Evolutionary conservation across 2,797 vertebrate genomes (phyloP).

Genomic region (Rhinophrynus dorsalis): DNA sequence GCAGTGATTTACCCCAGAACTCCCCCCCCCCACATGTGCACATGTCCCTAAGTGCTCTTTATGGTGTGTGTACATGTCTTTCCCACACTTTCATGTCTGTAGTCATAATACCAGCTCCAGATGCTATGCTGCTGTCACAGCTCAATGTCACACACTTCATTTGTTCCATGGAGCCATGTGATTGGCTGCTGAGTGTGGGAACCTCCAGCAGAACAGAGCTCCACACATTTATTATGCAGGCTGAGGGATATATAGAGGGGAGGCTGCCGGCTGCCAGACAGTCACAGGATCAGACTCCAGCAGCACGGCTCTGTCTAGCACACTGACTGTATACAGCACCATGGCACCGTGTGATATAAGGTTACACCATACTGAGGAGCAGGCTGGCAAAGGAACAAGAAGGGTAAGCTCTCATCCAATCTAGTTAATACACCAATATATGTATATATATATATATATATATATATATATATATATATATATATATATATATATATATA

Average conservation of each 20-base stretch:
- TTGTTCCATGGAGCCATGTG: constrained; percentile 55
- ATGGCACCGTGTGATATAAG: neutral
- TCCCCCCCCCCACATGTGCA: too few species aligned
- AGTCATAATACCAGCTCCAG: constrained; percentile 23
- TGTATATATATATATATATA: too few species aligned
- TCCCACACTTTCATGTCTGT: constrained; percentile 40
- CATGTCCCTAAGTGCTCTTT: neutral
- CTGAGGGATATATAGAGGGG: neutral
- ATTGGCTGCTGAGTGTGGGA: constrained; percentile 63
- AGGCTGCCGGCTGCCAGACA: neutral
- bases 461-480: too few species aligned
- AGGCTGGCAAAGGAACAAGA: neutral
- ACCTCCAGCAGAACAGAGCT: constrained; percentile 56
- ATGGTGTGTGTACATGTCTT: neutral
- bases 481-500: too few species aligned
- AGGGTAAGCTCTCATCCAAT: neutral
- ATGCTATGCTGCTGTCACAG: constrained; percentile 44
- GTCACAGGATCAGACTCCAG: neutral
- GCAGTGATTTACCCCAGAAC: too few species aligned
- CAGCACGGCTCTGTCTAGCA: neutral
- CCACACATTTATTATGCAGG: constrained; percentile 53
- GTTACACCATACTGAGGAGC: neutral
- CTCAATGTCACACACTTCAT: constrained; percentile 68
- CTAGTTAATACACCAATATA: too few species aligned
- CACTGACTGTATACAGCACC: neutral